phyloP scores from a whole-genome alignment of 2,888 invertebrate genomes.

The Dione juno region DNA sequence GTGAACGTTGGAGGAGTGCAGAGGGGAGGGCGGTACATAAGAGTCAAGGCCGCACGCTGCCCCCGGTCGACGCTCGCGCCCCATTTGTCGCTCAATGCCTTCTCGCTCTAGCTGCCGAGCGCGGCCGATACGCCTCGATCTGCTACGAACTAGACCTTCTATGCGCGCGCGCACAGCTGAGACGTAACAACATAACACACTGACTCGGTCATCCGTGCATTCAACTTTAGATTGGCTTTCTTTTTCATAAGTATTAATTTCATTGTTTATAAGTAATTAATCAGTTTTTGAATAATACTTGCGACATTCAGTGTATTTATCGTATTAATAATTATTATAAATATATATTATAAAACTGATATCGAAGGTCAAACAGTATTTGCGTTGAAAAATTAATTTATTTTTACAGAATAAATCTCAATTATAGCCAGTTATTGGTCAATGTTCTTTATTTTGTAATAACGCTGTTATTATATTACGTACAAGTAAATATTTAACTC shows the following conservation, averaged over 20 bases:
- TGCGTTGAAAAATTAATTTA: background rate
- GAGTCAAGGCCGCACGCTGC: constrained; percentile 91
- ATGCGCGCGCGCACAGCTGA: constrained; percentile 82
- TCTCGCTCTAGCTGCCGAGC: constrained; percentile 70
- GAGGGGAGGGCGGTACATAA: constrained; percentile 62
- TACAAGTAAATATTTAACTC: background rate
- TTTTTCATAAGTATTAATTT: constrained; percentile 74
- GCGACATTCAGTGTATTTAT: background rate
- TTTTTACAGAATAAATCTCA: constrained; percentile 1
- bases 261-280: constrained; percentile 52
- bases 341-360: background rate
- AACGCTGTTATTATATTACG: background rate
- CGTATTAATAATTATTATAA: constrained; percentile 1
- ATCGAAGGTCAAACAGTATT: background rate
- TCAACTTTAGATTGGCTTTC: constrained; percentile 83
- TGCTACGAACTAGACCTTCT: constrained; percentile 82
- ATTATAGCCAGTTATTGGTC: background rate
- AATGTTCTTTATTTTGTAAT: background rate
- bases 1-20: constrained; percentile 63
- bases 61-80: constrained; percentile 90
- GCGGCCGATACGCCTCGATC: constrained; percentile 64
- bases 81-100: constrained; percentile 72
- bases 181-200: constrained; percentile 83
- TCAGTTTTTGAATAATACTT: constrained; percentile 30
- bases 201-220: constrained; percentile 84